phyloP scores from a whole-genome alignment of 2,797 vertebrate genomes.

The Mormyrops attenuatus region DNA sequence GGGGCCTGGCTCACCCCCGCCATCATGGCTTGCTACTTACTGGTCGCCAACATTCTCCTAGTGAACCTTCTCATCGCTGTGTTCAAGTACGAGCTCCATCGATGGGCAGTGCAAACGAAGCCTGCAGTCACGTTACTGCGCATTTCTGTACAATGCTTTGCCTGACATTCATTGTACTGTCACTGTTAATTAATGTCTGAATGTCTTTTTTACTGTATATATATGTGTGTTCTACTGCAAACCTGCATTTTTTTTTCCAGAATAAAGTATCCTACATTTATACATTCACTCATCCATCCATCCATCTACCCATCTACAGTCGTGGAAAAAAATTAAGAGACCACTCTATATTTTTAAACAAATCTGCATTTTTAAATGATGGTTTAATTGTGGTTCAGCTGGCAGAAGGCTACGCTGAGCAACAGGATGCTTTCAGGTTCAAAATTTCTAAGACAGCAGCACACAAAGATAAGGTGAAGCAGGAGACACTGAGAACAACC shows the following conservation, averaged over 20 bases:
- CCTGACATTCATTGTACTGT: not conserved
- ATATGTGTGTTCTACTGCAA: not conserved
- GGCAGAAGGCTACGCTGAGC: too few relatives aligned
- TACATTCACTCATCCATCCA: too few relatives aligned
- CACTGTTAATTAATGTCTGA: not conserved
- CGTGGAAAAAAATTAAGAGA: too few relatives aligned
- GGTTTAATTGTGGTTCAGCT: too few relatives aligned
- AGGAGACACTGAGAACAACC: not conserved
- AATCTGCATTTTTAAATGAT: too few relatives aligned
- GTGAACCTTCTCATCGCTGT: slow-evolving; percentile 97
- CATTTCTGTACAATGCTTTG: not conserved
- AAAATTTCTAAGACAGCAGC: not conserved
- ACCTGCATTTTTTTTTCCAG: too few relatives aligned
- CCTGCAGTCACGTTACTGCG: not conserved
- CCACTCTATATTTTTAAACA: too few relatives aligned
- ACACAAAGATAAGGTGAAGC: not conserved
- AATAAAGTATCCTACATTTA: too few relatives aligned
- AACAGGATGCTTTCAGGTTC: not conserved
- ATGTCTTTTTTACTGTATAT: not conserved
- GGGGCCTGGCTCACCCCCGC: slow-evolving; percentile 97
- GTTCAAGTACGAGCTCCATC: slow-evolving; percentile 78
- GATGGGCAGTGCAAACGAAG: not conserved
- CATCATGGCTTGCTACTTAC: slow-evolving; percentile 96
- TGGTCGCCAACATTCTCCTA: slow-evolving; percentile 96
- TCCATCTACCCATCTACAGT: too few relatives aligned